These are phyloP conservation scores for Cheilosia pagana DNA, from an alignment of 2,888 invertebrate species.

Conservation along the genomic window DNA sequence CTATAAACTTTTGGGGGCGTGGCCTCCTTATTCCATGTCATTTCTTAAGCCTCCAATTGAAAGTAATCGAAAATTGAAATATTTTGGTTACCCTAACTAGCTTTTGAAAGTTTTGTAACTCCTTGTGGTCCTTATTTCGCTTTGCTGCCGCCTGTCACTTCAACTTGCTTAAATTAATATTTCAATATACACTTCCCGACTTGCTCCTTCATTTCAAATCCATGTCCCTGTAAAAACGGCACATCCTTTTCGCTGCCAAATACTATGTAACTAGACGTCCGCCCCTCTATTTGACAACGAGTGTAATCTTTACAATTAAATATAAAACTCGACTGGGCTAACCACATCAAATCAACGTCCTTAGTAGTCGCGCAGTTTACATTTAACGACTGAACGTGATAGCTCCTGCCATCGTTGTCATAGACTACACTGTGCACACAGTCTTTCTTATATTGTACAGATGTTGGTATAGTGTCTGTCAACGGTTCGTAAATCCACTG, in stretches of 20 bases:
- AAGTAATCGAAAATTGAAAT: too few relatives aligned
- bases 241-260: not conserved
- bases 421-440: not conserved
- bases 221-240: not conserved
- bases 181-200: too few relatives aligned
- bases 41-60: too few relatives aligned
- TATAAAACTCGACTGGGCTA: conserved; percentile 18
- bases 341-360: conserved; percentile 41
- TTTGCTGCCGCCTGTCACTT: too few relatives aligned
- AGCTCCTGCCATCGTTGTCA: conserved; percentile 13
- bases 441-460: too few relatives aligned
- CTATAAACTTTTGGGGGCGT: too few relatives aligned
- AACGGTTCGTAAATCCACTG: conserved; percentile 15
- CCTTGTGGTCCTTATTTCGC: too few relatives aligned
- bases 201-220: too few relatives aligned
- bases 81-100: too few relatives aligned
- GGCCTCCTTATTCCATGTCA: too few relatives aligned
- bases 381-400: conserved; percentile 31
- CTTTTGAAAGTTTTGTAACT: too few relatives aligned
- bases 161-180: too few relatives aligned
- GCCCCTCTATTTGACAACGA: not conserved
- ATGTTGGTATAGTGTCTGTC: not conserved
- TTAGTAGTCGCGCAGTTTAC: conserved; percentile 27
- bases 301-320: conserved; percentile 26
- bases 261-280: not conserved